Conservation (phyloP, 1,140 invertebrate species). For the Camponotus pennsylvanicus region DNA sequence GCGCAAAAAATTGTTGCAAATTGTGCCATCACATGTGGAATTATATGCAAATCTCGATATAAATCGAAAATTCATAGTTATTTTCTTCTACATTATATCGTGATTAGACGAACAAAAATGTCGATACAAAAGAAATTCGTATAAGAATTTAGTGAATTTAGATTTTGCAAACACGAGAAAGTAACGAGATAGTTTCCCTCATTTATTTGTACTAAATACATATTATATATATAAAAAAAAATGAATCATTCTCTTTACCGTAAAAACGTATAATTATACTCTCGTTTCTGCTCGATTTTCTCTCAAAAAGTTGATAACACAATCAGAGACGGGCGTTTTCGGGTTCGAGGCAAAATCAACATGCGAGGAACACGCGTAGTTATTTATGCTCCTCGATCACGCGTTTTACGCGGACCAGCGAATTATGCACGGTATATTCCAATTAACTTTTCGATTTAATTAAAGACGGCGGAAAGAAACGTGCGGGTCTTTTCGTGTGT, state of each 20-base stretch:
- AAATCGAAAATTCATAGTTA: neutral
- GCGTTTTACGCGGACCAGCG: slow-evolving; percentile 12
- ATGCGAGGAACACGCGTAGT: neutral
- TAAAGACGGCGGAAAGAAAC: slow-evolving; percentile 50
- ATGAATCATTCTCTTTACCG: neutral
- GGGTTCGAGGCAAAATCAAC: neutral
- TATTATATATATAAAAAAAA: neutral
- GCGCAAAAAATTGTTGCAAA: neutral
- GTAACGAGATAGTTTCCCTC: neutral
- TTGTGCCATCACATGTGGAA: neutral
- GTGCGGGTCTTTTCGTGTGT: neutral
- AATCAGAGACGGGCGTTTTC: neutral
- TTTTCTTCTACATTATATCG: neutral
- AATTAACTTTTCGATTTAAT: slow-evolving; percentile 51
- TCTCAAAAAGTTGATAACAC: slow-evolving; percentile 12
- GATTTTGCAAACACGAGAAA: neutral
- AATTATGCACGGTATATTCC: slow-evolving; percentile 4
- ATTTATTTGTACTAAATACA: too few relatives aligned
- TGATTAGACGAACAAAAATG: neutral
- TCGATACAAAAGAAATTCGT: neutral
- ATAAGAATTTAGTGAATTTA: neutral
- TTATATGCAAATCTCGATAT: neutral
- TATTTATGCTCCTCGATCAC: slow-evolving; percentile 29
- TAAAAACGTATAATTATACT: neutral
- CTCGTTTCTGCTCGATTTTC: neutral